Evolutionary conservation across 2,113 vertebrate genomes (phyloP), one percentile per base, ranked within the genome.

Genomic region (Fukomys damarensis): DNA sequence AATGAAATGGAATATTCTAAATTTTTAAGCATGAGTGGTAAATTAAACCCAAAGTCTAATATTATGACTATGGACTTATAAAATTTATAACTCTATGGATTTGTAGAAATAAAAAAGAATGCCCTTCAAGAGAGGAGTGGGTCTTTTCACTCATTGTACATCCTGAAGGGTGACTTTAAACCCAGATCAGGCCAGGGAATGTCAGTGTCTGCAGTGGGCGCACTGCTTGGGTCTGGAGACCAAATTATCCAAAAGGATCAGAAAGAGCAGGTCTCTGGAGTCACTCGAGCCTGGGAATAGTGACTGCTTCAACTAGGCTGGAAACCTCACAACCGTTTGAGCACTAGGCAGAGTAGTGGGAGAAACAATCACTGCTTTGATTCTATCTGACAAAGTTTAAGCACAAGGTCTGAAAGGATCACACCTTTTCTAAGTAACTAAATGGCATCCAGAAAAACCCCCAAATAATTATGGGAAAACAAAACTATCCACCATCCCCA

Each of bases 11-110:
- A 43, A 2, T 86, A 93, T 20, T 93, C 68, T 84, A 91, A 77
- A 93, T 91, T 52, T 89, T 80, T 70, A 95, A 92, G 17, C 52
- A 63, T 49, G 17, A 86, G 2, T 95, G 26, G 41, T 65, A 80
- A 79, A 10, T 86, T 79, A 93, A 68, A 52, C 38, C 26, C 88
- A 91, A 88, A 94, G 87, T 81, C 70, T 77, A 85, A 56, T n/a
- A 74, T 49, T 80, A 81, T 3, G n/a, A 77, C 46, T 76, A 61
- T 52, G 22, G 32, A 38, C 95, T 74, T 91, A 5, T 86, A 94
- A 97, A 90, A 41, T 46, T 84, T 9, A 81, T 4, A 82, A 49
- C 41, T 88, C 46, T 76, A 61, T 52, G 22, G 32, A 38, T 93
- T 74, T 91, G 7, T 86, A 94, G 96, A 90, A 41, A 52, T 84